Base-by-base conservation (phyloP, 1,140 invertebrate species). In the Andrena cerasifolii region DNA sequence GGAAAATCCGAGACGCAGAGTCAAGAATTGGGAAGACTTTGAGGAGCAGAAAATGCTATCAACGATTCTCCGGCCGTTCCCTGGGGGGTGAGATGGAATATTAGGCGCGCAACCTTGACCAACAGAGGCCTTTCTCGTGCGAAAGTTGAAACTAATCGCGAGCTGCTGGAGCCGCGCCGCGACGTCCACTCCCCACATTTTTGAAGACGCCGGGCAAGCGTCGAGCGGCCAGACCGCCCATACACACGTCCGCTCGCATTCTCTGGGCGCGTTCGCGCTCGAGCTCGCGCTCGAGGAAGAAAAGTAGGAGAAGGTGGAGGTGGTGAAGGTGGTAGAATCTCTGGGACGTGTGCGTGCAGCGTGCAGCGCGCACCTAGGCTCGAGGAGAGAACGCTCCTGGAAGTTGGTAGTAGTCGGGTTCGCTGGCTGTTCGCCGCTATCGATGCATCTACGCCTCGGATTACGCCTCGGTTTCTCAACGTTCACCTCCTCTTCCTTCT, bases 141-240 rank as follows among this genome's bases (percentile, higher is more conserved):
- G 47, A 65, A 63, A 74, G 59, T 63, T n/a, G 33, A 56, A 56
- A 56, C 43, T 36, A 40, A 53, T 21, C 62, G 47, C 67, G 67
- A 71, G 67, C 67, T 26, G 49, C n/a, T n/a, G n/a, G n/a, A n/a
- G n/a, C n/a, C 68, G 78, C 59, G 26, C 53, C 53, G 76, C 85
- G 83, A 88, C 84, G 86, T 88, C 87, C 86, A 83, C 87, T 91
- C 88, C 86, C 84, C 63, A 78, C 80, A 91, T 91, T 92, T 92
- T 91, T 89, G 83, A 90, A 87, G 87, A 89, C 84, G 83, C 76
- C 86, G 84, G 65, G 65, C 80, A 86, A 74, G 43, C 79, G 79
- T 51, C 84, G 78, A 82, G 81, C 72, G 77, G 78, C 70, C 74
- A 82, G 84, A 85, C 85, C 90, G 90, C 86, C 88, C 88, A 87